Evolutionary conservation across 2,113 vertebrate genomes (phyloP), one percentile per base, ranked within the genome.

Genomic region (Centrocercus urophasianus): DNA sequence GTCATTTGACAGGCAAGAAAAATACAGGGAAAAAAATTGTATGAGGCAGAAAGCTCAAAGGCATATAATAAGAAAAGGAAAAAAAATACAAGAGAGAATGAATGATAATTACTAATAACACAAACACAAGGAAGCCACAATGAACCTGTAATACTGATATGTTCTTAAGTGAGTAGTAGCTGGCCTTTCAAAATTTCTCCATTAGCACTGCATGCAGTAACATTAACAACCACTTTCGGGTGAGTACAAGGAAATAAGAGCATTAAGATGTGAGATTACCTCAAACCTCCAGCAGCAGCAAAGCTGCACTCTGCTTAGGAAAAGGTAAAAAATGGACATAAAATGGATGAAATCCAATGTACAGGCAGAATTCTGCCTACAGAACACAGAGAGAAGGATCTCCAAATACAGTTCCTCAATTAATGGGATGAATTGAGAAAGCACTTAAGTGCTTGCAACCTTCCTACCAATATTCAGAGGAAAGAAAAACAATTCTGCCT

Each of bases 301-400:
- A 91, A 93, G 47, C 28, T 74, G 21, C 2, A 8, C 34, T 93
- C 40, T 85, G 72, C 56, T 73, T 47, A 50, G 52, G 64, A n/a
- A 32, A 95, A 85, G 66, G 84, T 86, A 67, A 88, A 63, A 63
- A 80, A 60, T 15, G 78, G 93, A 91, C 28, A 72, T 57, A 28
- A 52, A 80, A 73, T 74, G 52, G 69, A 30, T 60, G 91, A 67
- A 71, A 32, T 12, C 15, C 74, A 74, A 0, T 1, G 12, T 15
- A 12, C 1, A 43, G 56, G 15, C 14, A 78, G 59, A 88, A 52
- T 0, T 4, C 17, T 91, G 63, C 40, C 74, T 54, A 4, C 30
- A 74, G 78, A 16, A 28, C 27, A 12, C 2, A 40, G 38, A 80
- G 21, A 21, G 59, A 72, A 78, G 21, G 21, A 7, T 93, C 45